Base-by-base conservation (phyloP, 30 jellyfish, hydroid and myxozoan genomes). In the Aurelia sp. region DNA sequence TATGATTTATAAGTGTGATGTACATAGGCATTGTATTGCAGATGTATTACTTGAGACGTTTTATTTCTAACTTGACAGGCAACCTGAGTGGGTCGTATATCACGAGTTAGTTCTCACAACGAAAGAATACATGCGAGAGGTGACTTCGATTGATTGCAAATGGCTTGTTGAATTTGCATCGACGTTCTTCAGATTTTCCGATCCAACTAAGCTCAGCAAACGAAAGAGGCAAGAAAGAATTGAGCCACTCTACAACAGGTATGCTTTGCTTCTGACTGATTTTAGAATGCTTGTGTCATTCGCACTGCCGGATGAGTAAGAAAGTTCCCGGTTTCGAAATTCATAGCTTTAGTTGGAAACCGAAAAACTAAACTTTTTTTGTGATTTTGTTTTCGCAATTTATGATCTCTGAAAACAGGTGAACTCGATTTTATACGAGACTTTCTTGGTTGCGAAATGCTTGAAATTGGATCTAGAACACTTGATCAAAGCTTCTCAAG, bases 161-260 rank as follows among this genome's bases (percentile, higher is more conserved):
- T 96, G 99, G 99, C 86, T 96, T 57, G 99, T 96, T 8, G 99
- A 96, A 65, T 96, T 96, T 63, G 98, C 99, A 0, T 98, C 99
- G 7, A 90, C 99, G 27, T 96, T 86, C 80, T 96, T 92, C 95
- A 96, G 85, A 87, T 96, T 86, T 55, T 87, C 99, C 35, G 99
- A 96, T 58, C 97, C 97, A 22, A 90, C 97, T 22, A 96, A 96
- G 55, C 93, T 96, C 55, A 96, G 99, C 85, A 96, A 96, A 65
- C 72, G 98, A 58, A 96, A 96, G 71, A 82, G 97, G 19, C 97
- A 91, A 74, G 97, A 96, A 83, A 64, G 98, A 76, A 96, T 96
- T 52, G 99, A 96, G 58, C 99, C 99, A 40, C 82, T 96, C 66
- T 96, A 80, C 70, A 96, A 96, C 93, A 80, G 98, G 99, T 96